phyloP scores from a whole-genome alignment of 2,888 invertebrate species.

The Ptychoptera albimana region DNA sequence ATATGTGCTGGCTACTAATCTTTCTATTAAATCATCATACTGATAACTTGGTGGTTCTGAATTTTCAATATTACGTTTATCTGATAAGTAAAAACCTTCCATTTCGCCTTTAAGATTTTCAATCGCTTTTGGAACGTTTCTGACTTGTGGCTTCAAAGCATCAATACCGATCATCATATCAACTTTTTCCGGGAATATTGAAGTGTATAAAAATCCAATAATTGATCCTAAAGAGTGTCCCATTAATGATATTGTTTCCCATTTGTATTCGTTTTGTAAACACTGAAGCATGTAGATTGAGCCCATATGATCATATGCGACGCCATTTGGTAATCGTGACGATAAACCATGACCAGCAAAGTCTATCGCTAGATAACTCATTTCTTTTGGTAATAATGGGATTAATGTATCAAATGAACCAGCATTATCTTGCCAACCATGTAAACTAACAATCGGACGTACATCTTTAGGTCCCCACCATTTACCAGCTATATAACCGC shows the following conservation, averaged over 20 bases:
- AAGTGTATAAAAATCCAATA: constrained; percentile 40
- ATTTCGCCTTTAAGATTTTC: constrained; percentile 22
- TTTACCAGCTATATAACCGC: constrained; percentile 51
- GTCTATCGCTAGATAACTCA: constrained; percentile 43
- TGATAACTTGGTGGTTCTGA: constrained; percentile 45
- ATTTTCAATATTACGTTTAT: constrained; percentile 25
- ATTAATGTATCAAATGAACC: constrained; percentile 55
- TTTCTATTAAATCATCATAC: constrained; percentile 43
- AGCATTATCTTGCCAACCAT: constrained; percentile 70
- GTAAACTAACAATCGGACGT: constrained; percentile 52
- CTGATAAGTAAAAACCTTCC: constrained; percentile 33
- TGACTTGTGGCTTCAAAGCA: constrained; percentile 15
- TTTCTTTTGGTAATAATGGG: constrained; percentile 36
- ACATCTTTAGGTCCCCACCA: constrained; percentile 49
- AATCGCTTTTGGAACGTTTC: neutral
- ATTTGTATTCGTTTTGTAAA: constrained; percentile 45
- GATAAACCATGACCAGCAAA: constrained; percentile 57
- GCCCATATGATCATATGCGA: constrained; percentile 31
- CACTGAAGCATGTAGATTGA: constrained; percentile 34
- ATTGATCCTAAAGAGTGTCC: constrained; percentile 54
- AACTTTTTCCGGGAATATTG: constrained; percentile 40
- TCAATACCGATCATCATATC: constrained; percentile 25
- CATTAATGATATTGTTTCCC: constrained; percentile 50
- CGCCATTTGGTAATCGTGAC: constrained; percentile 46
- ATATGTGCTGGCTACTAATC: constrained; percentile 37